Evolutionary conservation across 2,797 vertebrate genomes (phyloP).

Genomic region (Oophaga sylvatica): DNA sequence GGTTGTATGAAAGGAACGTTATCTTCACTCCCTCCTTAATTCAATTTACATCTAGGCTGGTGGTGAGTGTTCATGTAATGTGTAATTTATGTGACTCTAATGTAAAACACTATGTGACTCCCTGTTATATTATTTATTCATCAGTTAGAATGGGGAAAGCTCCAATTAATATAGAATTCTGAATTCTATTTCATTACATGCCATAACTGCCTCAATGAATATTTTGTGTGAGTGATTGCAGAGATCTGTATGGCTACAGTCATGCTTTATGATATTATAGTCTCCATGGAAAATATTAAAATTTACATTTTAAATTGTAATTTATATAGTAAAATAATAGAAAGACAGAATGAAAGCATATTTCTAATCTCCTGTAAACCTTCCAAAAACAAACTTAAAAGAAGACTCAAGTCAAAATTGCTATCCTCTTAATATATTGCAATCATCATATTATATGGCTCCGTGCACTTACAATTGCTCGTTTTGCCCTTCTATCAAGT

Average conservation of each 20-base stretch:
- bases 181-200: conserved; percentile 40
- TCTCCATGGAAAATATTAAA: not conserved
- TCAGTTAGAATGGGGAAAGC: conserved; percentile 36
- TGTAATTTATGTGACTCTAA: conserved; percentile 42
- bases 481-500: too few species aligned
- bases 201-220: conserved; percentile 21
- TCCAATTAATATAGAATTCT: conserved; percentile 43
- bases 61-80: conserved; percentile 40
- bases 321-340: not conserved
- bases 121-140: conserved; percentile 46
- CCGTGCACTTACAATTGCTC: too few species aligned
- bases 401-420: too few species aligned
- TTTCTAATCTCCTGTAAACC: too few species aligned
- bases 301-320: not conserved
- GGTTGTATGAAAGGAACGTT: not conserved
- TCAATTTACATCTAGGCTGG: conserved; percentile 14
- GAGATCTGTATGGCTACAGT: not conserved
- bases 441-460: too few species aligned
- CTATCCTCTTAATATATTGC: too few species aligned
- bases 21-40: not conserved
- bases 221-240: conserved; percentile 3
- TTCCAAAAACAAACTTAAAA: too few species aligned
- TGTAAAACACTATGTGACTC: conserved; percentile 43
- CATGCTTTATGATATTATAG: not conserved
- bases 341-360: not conserved